Evolutionary conservation across 2,888 invertebrate species (phyloP).

Genomic region (Drosophila longiperda): DNA sequence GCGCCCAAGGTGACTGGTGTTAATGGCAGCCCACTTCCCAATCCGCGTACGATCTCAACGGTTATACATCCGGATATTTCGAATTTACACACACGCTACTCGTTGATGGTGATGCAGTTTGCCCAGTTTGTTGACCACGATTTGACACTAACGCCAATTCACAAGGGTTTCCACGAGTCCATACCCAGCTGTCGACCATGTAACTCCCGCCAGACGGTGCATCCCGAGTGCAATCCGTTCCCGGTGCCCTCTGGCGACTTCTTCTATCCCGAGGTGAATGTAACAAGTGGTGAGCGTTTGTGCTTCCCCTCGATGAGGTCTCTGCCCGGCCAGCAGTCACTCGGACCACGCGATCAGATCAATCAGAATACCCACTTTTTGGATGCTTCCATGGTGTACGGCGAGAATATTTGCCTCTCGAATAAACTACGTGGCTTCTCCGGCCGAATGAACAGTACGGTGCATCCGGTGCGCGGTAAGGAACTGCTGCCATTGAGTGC

Average conservation of each 20-base stretch:
- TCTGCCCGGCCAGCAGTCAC: conserved; percentile 94
- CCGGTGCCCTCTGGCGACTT: conserved; percentile 95
- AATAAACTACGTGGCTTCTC: conserved; percentile 91
- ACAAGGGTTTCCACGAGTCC: conserved; percentile 95
- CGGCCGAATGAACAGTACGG: conserved; percentile 93
- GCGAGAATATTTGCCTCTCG: conserved; percentile 93
- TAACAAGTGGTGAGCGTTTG: conserved; percentile 92
- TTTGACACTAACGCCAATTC: conserved; percentile 96
- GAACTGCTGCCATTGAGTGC: conserved; percentile 92
- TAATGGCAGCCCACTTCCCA: conserved; percentile 92
- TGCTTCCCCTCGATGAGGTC: conserved; percentile 98
- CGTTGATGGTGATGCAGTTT: conserved; percentile 97
- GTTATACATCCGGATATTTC: conserved; percentile 96
- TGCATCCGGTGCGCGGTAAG: conserved; percentile 90
- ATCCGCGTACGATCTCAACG: conserved; percentile 93
- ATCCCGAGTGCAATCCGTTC: conserved; percentile 97
- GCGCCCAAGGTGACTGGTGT: conserved; percentile 91
- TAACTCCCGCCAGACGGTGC: conserved; percentile 93
- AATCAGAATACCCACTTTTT: conserved; percentile 97
- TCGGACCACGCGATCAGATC: conserved; percentile 96
- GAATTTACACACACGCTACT: conserved; percentile 94
- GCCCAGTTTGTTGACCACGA: conserved; percentile 98
- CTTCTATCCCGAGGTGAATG: conserved; percentile 94
- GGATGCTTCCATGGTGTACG: conserved; percentile 95
- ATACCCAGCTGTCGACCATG: conserved; percentile 96